Base-by-base conservation (phyloP, 1,140 invertebrate genomes). In the Zeugodacus cucurbitae region DNA sequence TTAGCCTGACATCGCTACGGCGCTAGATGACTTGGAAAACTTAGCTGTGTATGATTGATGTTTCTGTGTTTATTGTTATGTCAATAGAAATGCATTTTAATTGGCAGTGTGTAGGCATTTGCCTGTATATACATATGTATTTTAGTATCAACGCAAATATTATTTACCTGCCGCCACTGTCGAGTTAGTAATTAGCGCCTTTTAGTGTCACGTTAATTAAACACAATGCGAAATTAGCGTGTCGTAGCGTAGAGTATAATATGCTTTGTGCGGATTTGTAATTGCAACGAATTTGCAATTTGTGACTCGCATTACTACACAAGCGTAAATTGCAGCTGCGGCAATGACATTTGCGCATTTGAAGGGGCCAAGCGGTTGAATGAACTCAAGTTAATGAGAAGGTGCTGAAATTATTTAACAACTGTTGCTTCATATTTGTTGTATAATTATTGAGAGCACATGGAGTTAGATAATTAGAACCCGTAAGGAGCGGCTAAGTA, bases 171-270 rank as follows among this genome's bases (percentile, higher is more conserved):
- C n/a, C 58, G 58, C 6, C 34, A 20, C 67, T 37, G 34, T 37
- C 32, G 67, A 74, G 67, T 74, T 34, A 37, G 67, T 74, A 74
- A 74, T 74, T 74, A 74, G 67, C 34, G 22, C 32, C 34, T 74
- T 74, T 74, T 74, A 41, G 67, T 74, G 67, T 74, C 34, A 74
- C 67, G 67, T 37, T 74, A 74, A 74, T 74, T 74, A 74, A 74
- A 34, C 67, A 34, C 32, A 74, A 74, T 37, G 34, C 67, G 22
- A 74, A 74, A 37, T 34, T 74, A 20, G 17, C 67, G 22, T 74
- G 34, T 41, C 14, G 34, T 74, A 41, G 62, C 22, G 62, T 29
- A 26, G 26, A 5, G 29, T 74, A 74, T 34, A 54, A 34, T 34
- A 32, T 3, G 67, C 32, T 74, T 41, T 20, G 20, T 74, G 5